Conservation (phyloP, 2,113 vertebrate genomes). For the Butastur rufipennis region DNA sequence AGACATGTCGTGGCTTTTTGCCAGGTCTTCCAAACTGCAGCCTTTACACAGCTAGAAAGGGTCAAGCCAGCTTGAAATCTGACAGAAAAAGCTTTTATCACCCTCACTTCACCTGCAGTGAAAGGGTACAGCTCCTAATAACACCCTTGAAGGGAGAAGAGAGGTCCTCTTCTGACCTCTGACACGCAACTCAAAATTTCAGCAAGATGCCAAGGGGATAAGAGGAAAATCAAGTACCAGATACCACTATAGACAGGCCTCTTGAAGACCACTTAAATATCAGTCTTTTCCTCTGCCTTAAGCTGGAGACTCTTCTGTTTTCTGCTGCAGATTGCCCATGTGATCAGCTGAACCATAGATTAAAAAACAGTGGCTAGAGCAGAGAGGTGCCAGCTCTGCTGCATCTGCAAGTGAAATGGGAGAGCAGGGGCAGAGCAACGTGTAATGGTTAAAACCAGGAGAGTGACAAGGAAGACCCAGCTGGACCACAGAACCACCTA, state of each 20-base stretch:
- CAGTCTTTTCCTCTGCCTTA: not conserved
- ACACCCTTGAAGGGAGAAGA: not conserved
- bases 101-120: not conserved
- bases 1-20: not conserved
- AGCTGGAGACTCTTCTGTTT: not conserved
- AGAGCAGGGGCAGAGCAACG: not conserved
- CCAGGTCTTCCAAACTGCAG: not conserved
- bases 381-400: not conserved
- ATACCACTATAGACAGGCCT: not conserved
- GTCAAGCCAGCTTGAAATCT: not conserved
- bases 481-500: not conserved
- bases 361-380: not conserved
- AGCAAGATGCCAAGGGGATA: fast-evolving
- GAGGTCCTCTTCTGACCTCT: not conserved
- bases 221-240: not conserved
- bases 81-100: not conserved
- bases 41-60: not conserved
- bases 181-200: not conserved
- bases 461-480: not conserved
- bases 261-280: not conserved
- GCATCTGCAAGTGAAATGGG: not conserved
- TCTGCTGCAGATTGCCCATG: not conserved
- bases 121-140: not conserved
- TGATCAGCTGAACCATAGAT: not conserved
- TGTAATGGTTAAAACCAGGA: not conserved